phyloP scores from a whole-genome alignment of 2,888 invertebrate species.

The Vandiemenella viatica region DNA sequence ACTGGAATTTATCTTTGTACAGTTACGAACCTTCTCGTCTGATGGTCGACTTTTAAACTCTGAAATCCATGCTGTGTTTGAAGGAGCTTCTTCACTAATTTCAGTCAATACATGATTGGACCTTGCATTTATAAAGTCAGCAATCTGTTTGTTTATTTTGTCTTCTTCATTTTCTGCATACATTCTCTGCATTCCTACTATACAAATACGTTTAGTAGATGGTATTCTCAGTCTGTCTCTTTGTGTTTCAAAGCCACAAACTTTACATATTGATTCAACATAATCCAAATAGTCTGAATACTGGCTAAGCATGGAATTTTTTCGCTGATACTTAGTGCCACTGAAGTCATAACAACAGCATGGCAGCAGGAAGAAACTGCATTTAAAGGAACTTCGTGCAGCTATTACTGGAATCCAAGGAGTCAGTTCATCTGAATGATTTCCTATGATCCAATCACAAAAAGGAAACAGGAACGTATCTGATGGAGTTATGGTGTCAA shows the following conservation, averaged over 20 bases:
- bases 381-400: constrained; percentile 53
- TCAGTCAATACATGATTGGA: too few relatives aligned
- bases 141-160: constrained; percentile 30
- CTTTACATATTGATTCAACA: constrained; percentile 40
- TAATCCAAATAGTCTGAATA: constrained; percentile 62
- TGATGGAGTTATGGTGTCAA: constrained; percentile 51
- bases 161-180: constrained; percentile 28
- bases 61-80: constrained; percentile 13
- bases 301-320: constrained; percentile 52
- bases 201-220: constrained; percentile 81
- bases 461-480: constrained; percentile 48
- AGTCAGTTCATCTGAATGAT: constrained; percentile 97
- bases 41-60: constrained; percentile 50
- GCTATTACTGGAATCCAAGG: constrained; percentile 95
- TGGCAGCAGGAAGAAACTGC: constrained; percentile 80
- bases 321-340: constrained; percentile 64
- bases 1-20: constrained; percentile 58
- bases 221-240: constrained; percentile 86
- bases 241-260: constrained; percentile 58
- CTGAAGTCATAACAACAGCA: constrained; percentile 90
- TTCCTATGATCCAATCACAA: constrained; percentile 91
- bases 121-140: constrained; percentile 30
- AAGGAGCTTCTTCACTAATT: too few relatives aligned
- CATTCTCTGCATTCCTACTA: constrained; percentile 45
- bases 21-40: constrained; percentile 65